Conservation (phyloP, 2,113 vertebrate genomes). For the Alectura lathami region DNA sequence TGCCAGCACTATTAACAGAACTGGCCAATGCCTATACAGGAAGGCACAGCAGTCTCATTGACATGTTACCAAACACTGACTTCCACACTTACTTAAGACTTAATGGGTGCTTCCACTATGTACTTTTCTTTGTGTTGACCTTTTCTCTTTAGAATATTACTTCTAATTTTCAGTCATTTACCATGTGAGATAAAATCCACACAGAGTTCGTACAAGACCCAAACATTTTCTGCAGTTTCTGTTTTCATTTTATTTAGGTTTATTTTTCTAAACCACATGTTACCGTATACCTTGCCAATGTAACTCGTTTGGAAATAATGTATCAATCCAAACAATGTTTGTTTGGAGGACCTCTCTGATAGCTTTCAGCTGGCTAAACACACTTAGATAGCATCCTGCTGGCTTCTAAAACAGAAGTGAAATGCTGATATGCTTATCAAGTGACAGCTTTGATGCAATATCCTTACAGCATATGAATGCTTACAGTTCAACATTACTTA, state of each 20-base stretch:
- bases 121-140: not conserved
- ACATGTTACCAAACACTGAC: not conserved
- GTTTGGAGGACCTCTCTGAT: slow-evolving; percentile 59
- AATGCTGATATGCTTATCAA: slow-evolving; percentile 29
- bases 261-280: slow-evolving; percentile 68
- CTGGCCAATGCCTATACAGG: not conserved
- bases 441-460: slow-evolving; percentile 23
- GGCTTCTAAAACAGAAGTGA: slow-evolving; percentile 38
- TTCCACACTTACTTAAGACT: not conserved
- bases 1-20: not conserved
- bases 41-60: not conserved
- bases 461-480: not conserved
- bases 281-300: slow-evolving; percentile 61
- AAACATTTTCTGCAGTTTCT: slow-evolving; percentile 41
- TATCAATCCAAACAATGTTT: slow-evolving; percentile 69
- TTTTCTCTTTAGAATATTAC: not conserved
- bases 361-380: slow-evolving; percentile 71
- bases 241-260: slow-evolving; percentile 66
- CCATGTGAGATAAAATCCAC: slow-evolving; percentile 24
- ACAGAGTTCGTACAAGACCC: slow-evolving; percentile 23
- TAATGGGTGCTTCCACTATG: not conserved
- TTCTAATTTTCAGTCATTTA: slow-evolving; percentile 13
- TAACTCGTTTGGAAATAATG: slow-evolving; percentile 54
- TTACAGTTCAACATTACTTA: not conserved
- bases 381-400: slow-evolving; percentile 60